A percentile compares a stretch with the other conserved stretches of the same genome.
phyloP scores from a whole-genome alignment of 1,140 invertebrate species.

The Ladona fulva region DNA sequence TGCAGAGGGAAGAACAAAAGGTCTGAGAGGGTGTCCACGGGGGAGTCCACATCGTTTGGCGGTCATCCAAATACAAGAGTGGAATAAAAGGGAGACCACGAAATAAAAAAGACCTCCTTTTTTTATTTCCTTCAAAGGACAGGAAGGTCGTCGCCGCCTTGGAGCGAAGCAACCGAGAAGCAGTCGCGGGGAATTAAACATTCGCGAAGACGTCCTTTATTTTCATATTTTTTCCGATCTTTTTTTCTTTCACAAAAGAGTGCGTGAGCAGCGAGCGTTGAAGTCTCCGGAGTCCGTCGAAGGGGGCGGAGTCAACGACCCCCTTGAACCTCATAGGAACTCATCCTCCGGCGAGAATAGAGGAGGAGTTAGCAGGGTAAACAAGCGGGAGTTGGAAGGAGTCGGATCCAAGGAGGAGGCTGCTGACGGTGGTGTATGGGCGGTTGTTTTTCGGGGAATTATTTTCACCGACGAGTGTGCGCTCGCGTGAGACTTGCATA shows the following conservation, averaged over 20 bases:
- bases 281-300: background rate
- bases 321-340: background rate
- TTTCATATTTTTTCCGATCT: background rate
- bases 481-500: background rate
- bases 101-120: background rate
- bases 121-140: constrained; percentile 4
- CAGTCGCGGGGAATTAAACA: background rate
- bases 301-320: background rate
- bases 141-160: constrained; percentile 1
- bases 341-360: background rate
- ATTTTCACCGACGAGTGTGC: background rate
- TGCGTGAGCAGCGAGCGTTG: background rate
- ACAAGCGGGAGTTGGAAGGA: no score
- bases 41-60: background rate
- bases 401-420: no score
- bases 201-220: background rate
- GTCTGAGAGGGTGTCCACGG: background rate
- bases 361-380: no score
- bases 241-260: background rate
- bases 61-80: background rate
- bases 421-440: background rate
- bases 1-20: background rate
- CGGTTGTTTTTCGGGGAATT: background rate
- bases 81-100: background rate
- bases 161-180: background rate